Percentiles rank a stretch among this genome's conserved stretches.
Evolutionary conservation across 2,113 vertebrate species (phyloP).

Genomic region (Tauraco erythrolophus): DNA sequence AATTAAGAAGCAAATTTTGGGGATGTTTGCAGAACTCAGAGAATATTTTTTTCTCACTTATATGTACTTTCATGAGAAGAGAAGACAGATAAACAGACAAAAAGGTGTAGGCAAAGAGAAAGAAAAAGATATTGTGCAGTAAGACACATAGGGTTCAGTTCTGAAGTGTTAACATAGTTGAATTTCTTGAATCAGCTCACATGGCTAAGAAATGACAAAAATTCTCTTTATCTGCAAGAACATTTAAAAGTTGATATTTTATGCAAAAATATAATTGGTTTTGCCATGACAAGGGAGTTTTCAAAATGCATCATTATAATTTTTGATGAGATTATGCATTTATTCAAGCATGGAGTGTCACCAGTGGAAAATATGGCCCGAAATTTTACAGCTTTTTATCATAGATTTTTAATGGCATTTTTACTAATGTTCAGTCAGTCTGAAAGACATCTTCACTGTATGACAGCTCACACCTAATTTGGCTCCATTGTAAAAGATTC

Average conservation of each 20-base stretch:
- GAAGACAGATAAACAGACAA: not conserved
- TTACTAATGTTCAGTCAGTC: not conserved
- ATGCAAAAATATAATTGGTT: not conserved
- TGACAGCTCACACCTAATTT: not conserved
- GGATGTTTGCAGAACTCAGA: not conserved
- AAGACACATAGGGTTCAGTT: rapidly evolving
- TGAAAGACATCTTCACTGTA: not conserved
- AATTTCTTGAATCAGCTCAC: not conserved
- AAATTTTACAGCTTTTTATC: not conserved
- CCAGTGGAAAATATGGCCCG: not conserved
- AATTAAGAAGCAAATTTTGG: not conserved
- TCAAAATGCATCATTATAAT: not conserved
- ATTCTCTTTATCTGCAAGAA: not conserved
- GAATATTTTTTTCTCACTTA: not conserved
- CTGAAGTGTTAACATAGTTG: not conserved
- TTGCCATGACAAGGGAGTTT: not conserved
- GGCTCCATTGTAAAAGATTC: not conserved
- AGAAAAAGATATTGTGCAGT: not conserved
- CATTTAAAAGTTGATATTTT: not conserved
- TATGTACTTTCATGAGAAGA: not conserved
- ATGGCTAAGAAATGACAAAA: not conserved
- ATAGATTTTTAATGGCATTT: not conserved
- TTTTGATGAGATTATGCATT: not conserved
- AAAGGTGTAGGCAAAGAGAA: not conserved
- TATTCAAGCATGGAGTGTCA: not conserved